These are phyloP conservation scores for Listronotus oregonensis DNA, from an alignment of 1,140 invertebrate species.

Conservation along the genomic window DNA sequence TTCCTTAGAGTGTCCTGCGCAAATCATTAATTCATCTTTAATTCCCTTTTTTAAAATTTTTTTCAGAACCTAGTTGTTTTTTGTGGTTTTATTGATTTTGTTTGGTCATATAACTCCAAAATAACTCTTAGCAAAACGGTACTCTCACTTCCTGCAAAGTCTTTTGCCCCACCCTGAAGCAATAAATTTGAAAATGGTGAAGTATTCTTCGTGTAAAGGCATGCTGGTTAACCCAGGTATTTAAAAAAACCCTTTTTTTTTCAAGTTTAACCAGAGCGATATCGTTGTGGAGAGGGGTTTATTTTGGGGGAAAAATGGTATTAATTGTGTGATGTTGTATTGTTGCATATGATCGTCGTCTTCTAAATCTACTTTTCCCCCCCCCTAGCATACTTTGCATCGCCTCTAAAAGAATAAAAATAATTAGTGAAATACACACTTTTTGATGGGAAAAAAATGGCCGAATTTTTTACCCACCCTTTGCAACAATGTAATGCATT, in stretches of 20 bases:
- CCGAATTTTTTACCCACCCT: too few relatives aligned
- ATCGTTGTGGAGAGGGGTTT: conserved; percentile 65
- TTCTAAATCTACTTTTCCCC: conserved; percentile 59
- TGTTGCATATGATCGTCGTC: conserved; percentile 36
- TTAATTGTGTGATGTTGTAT: conserved; percentile 35
- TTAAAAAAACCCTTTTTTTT: conserved; percentile 56
- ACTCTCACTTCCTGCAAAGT: conserved; percentile 54
- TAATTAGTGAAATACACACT: too few relatives aligned
- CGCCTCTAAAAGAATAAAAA: conserved; percentile 34
- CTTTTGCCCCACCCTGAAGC: conserved; percentile 50
- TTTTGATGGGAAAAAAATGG: too few relatives aligned
- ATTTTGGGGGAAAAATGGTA: conserved; percentile 61
- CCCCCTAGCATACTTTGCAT: conserved; percentile 46
- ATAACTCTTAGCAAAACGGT: conserved; percentile 60
- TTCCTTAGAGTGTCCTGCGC: conserved; percentile 64
- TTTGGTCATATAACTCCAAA: conserved; percentile 49
- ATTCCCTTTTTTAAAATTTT: conserved; percentile 48
- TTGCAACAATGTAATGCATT: too few relatives aligned
- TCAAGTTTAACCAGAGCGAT: conserved; percentile 65
- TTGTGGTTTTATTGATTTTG: conserved; percentile 35
- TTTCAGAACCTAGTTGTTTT: conserved; percentile 48
- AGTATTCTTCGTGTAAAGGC: conserved; percentile 59
- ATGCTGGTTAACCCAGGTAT: conserved; percentile 62
- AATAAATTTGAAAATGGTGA: conserved; percentile 31
- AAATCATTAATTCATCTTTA: conserved; percentile 62